Evolutionary conservation across 2,113 vertebrate genomes (phyloP).

Genomic region (Thermophis baileyi): DNA sequence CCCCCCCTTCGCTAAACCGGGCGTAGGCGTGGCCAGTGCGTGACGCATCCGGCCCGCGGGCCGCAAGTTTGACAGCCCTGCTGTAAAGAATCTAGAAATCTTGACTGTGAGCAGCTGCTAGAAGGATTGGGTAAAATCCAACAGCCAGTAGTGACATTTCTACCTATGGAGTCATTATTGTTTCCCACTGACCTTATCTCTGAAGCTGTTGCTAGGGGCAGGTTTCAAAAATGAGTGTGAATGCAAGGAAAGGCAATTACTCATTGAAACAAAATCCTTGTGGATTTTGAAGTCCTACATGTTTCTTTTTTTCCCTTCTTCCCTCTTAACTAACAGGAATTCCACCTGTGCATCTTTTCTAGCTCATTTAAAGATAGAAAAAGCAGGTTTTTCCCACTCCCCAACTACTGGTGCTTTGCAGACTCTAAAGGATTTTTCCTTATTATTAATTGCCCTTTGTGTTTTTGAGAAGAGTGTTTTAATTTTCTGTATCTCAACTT

Average conservation of each 20-base stretch:
- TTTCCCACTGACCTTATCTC: background rate
- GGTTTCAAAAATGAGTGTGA: background rate
- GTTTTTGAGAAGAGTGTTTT: background rate
- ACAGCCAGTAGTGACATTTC: background rate
- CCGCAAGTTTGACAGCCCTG: too few relatives aligned
- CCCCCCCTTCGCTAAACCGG: too few relatives aligned
- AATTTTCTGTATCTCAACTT: background rate
- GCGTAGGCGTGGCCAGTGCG: too few relatives aligned
- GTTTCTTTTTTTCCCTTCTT: background rate
- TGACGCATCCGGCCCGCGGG: too few relatives aligned
- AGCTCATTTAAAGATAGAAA: background rate
- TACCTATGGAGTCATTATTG: background rate
- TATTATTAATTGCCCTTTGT: background rate
- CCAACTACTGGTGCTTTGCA: background rate
- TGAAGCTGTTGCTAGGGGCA: background rate
- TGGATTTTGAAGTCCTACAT: background rate
- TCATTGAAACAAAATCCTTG: background rate
- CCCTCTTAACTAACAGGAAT: background rate
- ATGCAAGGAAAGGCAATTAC: background rate
- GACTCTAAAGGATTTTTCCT: background rate
- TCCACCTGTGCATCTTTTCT: background rate
- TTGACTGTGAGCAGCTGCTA: background rate
- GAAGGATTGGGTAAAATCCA: background rate
- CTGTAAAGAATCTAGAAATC: background rate
- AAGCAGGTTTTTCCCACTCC: background rate